Evolutionary conservation across 92 coral and sea anemone species (phyloP).

Genomic region (Actinernus sp.): DNA sequence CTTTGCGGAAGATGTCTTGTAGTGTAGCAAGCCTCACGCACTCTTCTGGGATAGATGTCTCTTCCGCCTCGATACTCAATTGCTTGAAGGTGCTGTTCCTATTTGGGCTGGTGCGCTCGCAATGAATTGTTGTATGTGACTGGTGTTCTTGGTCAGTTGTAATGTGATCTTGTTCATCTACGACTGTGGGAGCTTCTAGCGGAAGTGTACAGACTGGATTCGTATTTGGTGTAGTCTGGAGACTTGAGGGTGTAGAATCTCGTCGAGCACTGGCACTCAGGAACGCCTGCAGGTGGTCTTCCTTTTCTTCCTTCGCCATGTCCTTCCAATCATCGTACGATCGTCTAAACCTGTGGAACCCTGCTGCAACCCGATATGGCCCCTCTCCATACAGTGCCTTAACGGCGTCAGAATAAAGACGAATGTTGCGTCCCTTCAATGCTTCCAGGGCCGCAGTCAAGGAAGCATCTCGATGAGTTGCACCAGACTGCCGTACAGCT

Average conservation of each 20-base stretch:
- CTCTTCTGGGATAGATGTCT: slow-evolving; percentile 37
- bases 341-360: slow-evolving; percentile 1
- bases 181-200: not conserved
- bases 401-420: slow-evolving; percentile 27
- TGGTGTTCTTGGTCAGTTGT: no score
- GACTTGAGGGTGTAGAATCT: no score
- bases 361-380: slow-evolving; percentile 20
- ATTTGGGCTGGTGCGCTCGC: no score
- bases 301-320: slow-evolving; percentile 13
- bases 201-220: not conserved
- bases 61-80: slow-evolving; percentile 41
- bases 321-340: slow-evolving; percentile 45
- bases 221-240: not conserved
- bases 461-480: slow-evolving; percentile 27
- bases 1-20: slow-evolving; percentile 34
- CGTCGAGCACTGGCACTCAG: slow-evolving; percentile 13
- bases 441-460: slow-evolving; percentile 33
- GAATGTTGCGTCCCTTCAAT: slow-evolving; percentile 30
- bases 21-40: slow-evolving; percentile 15
- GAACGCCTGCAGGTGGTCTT: slow-evolving; percentile 12
- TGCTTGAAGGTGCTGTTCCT: slow-evolving; percentile 3
- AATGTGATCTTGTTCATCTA: no score
- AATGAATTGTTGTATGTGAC: no score
- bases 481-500: slow-evolving; percentile 3
- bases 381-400: slow-evolving; percentile 56